Conservation (phyloP, 2,113 vertebrate genomes). For the Anarrhichthys ocellatus region DNA sequence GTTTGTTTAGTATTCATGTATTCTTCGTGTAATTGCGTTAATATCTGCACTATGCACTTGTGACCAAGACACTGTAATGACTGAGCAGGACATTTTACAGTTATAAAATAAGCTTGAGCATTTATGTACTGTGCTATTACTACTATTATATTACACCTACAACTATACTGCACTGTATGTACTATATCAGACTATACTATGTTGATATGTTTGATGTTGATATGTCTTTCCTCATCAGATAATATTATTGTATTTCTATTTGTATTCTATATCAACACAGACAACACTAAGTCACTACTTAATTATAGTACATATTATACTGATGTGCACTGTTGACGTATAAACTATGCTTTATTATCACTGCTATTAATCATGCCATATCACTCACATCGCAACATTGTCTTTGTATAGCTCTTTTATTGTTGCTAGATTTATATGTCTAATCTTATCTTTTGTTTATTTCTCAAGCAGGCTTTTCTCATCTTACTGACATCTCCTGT, state of each 20-base stretch:
- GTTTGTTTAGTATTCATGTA: neutral
- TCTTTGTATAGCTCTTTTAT: no score
- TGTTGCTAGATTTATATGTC: no score
- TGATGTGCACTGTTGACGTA: neutral
- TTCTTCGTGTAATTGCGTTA: neutral
- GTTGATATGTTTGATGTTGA: neutral
- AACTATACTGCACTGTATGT: neutral
- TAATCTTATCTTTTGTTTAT: no score
- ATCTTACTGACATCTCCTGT: neutral
- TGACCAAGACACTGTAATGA: neutral
- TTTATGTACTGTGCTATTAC: neutral
- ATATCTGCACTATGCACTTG: neutral
- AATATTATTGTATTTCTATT: neutral
- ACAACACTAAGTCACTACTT: neutral
- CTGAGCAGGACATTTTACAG: neutral
- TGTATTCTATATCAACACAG: neutral
- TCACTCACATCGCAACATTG: no score
- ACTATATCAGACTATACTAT: neutral
- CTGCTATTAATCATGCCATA: no score
- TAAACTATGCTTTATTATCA: no score
- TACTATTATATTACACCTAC: neutral
- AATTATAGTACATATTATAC: neutral
- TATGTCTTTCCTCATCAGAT: neutral
- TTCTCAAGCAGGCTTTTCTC: neutral
- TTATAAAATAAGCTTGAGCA: neutral